Evolutionary conservation across 2,113 vertebrate species (phyloP), one percentile per base, ranked within the genome.

Genomic region (Bucco capensis): DNA sequence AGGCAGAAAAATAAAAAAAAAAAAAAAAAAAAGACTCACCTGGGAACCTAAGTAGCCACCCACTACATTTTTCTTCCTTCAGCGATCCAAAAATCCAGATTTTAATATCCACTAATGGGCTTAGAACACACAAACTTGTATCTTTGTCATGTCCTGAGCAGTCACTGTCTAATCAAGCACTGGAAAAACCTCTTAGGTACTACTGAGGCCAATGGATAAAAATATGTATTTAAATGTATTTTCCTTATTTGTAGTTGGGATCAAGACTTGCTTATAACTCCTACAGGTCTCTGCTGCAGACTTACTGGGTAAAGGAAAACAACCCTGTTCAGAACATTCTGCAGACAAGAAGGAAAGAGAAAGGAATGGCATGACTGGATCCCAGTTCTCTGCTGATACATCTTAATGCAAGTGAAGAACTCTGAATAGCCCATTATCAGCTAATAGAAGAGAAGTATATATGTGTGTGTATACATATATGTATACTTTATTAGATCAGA

Each of bases 381-480:
- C 17, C 7, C 5, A 46, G 2, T 22, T 56, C n/a, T 44, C 31
- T n/a, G 44, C 9, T 2, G 12, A 13, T 30, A 21, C 10, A 47
- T 2, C 23, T 10, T 64, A 40, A n/a, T 6, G 28, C 9, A 18
- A 5, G 3, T 42, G 24, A 62, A 84, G 12, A 75, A 23, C 6
- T 47, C 31, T 42, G 9, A 30, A 8, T 3, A 88, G 2, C 13
- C 24, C 8, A 6, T 15, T 25, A 33, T 22, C 2, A 23, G 17
- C 8, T 16, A 53, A 14, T 0, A 49, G 19, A 13, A 69, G 23
- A 24, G 60, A 86, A 50, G n/a, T n/a, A n/a, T n/a, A n/a, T n/a
- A n/a, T n/a, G n/a, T n/a, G n/a, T n/a, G n/a, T n/a, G n/a, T n/a
- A 14, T 1, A 4, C 3, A 3, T 16, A 4, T 37, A 2, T 24